Evolutionary conservation across 2,888 invertebrate genomes (phyloP), one percentile per base, ranked within the genome.

Genomic region (Temnothorax unifasciatus): DNA sequence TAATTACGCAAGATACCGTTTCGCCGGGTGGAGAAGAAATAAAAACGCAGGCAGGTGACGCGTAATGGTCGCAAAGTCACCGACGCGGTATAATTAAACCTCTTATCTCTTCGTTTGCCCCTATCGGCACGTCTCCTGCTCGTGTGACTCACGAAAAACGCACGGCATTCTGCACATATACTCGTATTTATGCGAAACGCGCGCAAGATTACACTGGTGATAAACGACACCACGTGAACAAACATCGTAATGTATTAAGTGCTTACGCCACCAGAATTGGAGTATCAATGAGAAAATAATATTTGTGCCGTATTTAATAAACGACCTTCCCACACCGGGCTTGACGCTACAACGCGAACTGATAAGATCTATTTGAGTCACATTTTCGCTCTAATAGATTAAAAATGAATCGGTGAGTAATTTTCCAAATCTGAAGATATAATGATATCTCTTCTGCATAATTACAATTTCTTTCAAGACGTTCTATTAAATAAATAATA

Each of bases 1-100:
- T 61, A 47, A 63, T 82, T 85, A 68, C 77, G 84, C 81, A 86
- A 89, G 44, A 61, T 41, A n/a, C 59, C 64, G 44, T 59, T 81
- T 29, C 54, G 66, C 18, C 4, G 1, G 47, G 1, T 15, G 6
- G n/a, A 44, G 50, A 54, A 74, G 38, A 66, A 73, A 64, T 57
- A 61, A 64, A 77, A 59, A 74, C 1, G 52, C 34, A 0, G 13
- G 29, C 71, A 79, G 66, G 64, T 77, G 54, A 79, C 8, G 29
- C 47, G 44, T 50, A 25, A 50, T 44, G 18, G 29, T 64, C 34
- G 34, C 34, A 3, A 73, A 66, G 25, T 47, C 21, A 68, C 29
- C n/a, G 29, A 38, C 52, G 68, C 34, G 41, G 29, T 21, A 47
- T 71, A 79, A 79, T 71, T 59, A 11, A 47, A 79, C n/a, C 18